phyloP scores from a whole-genome alignment of 2,113 vertebrate genomes.

The Heterotis niloticus region DNA sequence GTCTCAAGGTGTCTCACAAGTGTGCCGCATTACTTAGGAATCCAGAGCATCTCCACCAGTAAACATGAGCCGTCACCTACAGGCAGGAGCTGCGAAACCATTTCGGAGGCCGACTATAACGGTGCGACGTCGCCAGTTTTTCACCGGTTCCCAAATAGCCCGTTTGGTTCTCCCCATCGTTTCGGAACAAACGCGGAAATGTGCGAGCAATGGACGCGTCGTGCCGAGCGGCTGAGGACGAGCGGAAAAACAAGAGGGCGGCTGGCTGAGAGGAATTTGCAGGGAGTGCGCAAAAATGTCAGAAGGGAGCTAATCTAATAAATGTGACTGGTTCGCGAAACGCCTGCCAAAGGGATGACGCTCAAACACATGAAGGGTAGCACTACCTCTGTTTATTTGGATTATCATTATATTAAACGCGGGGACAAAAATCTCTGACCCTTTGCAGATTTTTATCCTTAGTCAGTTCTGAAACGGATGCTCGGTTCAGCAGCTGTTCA shows the following conservation, averaged over 20 bases:
- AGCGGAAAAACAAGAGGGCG: neutral
- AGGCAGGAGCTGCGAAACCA: no score
- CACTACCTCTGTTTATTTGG: neutral
- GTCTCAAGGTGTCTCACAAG: no score
- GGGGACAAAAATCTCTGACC: neutral
- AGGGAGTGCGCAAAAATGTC: neutral
- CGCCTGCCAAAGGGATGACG: neutral
- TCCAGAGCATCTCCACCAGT: no score
- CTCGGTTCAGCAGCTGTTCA: neutral
- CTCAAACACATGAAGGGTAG: neutral
- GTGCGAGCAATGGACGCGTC: no score
- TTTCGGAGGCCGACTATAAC: no score
- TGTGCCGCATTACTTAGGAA: no score
- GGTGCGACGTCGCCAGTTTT: no score
- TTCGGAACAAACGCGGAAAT: no score
- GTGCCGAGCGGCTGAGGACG: no score
- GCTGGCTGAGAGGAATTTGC: neutral
- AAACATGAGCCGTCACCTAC: no score
- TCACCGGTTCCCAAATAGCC: no score
- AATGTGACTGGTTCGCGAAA: neutral
- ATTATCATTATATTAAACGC: neutral
- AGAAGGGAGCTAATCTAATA: neutral
- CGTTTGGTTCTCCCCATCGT: no score
- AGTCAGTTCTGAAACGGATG: neutral
- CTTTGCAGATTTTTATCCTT: neutral